Conservation (phyloP, 2,797 vertebrate species). For the Naso thynnoides region DNA sequence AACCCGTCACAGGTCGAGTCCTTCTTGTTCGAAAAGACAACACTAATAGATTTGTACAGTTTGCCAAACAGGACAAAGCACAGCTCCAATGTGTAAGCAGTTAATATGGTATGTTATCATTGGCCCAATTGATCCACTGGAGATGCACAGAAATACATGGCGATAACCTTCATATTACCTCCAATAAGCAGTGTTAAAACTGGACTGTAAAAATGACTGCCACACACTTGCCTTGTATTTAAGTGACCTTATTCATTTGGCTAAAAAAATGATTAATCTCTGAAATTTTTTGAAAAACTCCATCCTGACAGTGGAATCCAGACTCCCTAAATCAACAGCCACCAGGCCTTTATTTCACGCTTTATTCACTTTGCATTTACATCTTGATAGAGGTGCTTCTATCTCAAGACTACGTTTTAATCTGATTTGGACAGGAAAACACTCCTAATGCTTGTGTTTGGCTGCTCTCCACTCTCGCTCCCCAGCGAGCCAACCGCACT, state of each 20-base stretch:
- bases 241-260: neutral
- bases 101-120: constrained; percentile 75
- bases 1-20: constrained; percentile 46
- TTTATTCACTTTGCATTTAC: neutral
- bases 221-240: neutral
- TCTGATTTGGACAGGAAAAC: constrained; percentile 60
- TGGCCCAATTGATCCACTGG: constrained; percentile 59
- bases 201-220: neutral
- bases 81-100: constrained; percentile 54
- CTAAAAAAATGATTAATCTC: too few relatives aligned
- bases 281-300: constrained; percentile 1
- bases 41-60: constrained; percentile 66
- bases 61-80: constrained; percentile 74
- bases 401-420: constrained; percentile 45
- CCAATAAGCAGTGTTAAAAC: constrained; percentile 3
- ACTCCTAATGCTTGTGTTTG: constrained; percentile 34
- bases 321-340: constrained; percentile 1
- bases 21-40: constrained; percentile 56
- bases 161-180: constrained; percentile 47
- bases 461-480: constrained; percentile 29
- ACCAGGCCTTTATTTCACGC: constrained; percentile 19
- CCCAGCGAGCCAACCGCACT: constrained; percentile 20
- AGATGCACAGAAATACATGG: constrained; percentile 41
- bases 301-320: neutral
- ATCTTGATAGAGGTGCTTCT: constrained; percentile 44